These are phyloP conservation scores for Dendroctonus valens DNA, from an alignment of 1,140 invertebrate genomes.

Conservation along the genomic window DNA sequence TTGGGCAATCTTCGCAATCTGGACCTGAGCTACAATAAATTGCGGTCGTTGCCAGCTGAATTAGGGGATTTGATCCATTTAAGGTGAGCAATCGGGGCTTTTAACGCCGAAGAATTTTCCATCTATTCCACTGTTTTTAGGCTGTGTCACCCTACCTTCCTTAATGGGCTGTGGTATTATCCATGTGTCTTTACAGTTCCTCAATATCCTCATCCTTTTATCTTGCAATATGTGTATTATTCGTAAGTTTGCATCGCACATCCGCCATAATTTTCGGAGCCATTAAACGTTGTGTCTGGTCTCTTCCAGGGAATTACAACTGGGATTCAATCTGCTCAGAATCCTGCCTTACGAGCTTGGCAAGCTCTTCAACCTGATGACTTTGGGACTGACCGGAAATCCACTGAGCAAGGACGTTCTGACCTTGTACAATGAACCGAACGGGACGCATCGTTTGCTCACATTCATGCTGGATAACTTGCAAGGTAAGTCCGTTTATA, in stretches of 20 bases:
- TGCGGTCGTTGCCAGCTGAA: conserved; percentile 90
- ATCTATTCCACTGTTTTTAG: too few species aligned
- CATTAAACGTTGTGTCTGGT: too few species aligned
- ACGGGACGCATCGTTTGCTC: conserved; percentile 91
- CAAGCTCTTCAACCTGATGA: conserved; percentile 94
- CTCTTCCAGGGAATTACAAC: conserved; percentile 80
- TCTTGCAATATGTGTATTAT: too few species aligned
- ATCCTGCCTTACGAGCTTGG: conserved; percentile 95
- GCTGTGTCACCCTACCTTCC: too few species aligned
- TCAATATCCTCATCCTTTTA: too few species aligned
- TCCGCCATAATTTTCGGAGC: too few species aligned
- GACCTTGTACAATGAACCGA: conserved; percentile 86
- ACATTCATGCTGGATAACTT: conserved; percentile 93
- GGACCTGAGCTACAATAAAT: conserved; percentile 92
- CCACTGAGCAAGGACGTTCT: conserved; percentile 91
- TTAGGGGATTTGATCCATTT: conserved; percentile 92
- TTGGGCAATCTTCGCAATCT: conserved; percentile 81
- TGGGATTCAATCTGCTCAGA: conserved; percentile 92
- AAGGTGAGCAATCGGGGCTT: conserved; percentile 58
- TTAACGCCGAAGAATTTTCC: too few species aligned
- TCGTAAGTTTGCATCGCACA: too few species aligned
- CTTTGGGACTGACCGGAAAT: conserved; percentile 89
- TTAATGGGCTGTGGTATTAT: too few species aligned
- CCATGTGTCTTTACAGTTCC: too few species aligned
- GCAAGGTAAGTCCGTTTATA: conserved; percentile 67